Evolutionary conservation across 2,797 vertebrate genomes (phyloP), one percentile per base, ranked within the genome.

Genomic region (Phrynocephalus forsythii): DNA sequence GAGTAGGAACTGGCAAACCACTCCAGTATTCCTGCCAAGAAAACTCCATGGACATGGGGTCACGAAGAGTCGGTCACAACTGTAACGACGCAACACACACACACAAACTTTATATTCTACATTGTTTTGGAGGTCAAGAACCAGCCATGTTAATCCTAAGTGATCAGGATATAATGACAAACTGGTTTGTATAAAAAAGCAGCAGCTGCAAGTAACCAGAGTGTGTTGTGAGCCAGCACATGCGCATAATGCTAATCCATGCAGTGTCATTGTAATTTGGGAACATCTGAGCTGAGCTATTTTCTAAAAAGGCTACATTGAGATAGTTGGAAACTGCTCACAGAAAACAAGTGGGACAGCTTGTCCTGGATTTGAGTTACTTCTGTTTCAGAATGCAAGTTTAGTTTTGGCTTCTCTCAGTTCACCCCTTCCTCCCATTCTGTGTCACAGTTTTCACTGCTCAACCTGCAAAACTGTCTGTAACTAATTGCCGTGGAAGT

Each of bases 371-470:
- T 15, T 83, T 90, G 20, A 72, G 68, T 85, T 60, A 84, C 24
- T 76, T 78, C 3, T 84, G 90, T 72, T 82, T 93, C n/a, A 90
- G 10, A 24, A 86, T 83, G 83, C 86, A 92, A 66, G 90, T 75
- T 56, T 86, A 13, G 48, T 80, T 67, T n/a, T 66, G 2, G 52
- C 9, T 76, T 33, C 11, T 81, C 3, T 48, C 69, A 2, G 0
- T 50, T 11, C 87, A 86, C 30, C 86, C 91, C 88, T 26, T 0
- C 52, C 85, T 92, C 75, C 68, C 3, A 79, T 82, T 90, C 38
- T 44, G 16, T 81, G 24, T 63, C 22, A 16, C 8, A 11, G 15
- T 75, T 56, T 24, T 89, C 2, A 0, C 8, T 92, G 33, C n/a
- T 77, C 87, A 89, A 79, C 85, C 78, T 86, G 69, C 87, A 26